Conservation (phyloP, 2,113 vertebrate species). For the Cyanoderma ruficeps region DNA sequence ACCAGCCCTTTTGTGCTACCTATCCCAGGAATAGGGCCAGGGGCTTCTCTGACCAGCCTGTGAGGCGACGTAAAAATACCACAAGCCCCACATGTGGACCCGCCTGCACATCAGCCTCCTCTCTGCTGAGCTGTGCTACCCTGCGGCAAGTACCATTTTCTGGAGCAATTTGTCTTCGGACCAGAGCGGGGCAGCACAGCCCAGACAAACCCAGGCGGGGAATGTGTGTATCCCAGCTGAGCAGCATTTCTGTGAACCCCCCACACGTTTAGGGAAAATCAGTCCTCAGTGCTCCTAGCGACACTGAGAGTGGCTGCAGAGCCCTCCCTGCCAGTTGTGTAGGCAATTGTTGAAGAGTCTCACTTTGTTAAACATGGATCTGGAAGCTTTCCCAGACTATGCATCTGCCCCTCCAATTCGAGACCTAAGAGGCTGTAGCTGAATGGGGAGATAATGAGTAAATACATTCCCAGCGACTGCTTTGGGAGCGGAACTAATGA, state of each 20-base stretch:
- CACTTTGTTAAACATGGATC: constrained; percentile 32
- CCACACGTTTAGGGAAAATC: not conserved
- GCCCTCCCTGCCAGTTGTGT: constrained; percentile 20
- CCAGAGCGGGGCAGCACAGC: constrained; percentile 48
- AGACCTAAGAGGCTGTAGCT: constrained; percentile 55
- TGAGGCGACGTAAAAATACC: not conserved
- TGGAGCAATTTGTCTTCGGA: not conserved
- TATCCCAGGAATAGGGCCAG: not conserved
- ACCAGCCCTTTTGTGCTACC: not conserved
- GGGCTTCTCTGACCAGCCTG: not conserved
- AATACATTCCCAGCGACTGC: constrained; percentile 33
- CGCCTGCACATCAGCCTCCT: not conserved
- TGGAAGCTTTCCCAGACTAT: constrained; percentile 57
- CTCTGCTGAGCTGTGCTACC: not conserved
- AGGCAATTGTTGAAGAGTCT: constrained; percentile 30
- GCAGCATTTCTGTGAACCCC: not conserved
- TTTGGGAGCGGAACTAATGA: constrained; percentile 47
- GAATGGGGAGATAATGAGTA: constrained; percentile 62
- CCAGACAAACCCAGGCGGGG: not conserved
- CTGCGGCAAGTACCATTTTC: not conserved
- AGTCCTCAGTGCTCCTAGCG: not conserved
- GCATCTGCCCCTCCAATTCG: constrained; percentile 57
- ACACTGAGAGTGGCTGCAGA: not conserved
- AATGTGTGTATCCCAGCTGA: not conserved
- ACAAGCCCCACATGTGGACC: not conserved